Evolutionary conservation across 2,797 vertebrate species (phyloP).

Genomic region (Lacerta bilineata): DNA sequence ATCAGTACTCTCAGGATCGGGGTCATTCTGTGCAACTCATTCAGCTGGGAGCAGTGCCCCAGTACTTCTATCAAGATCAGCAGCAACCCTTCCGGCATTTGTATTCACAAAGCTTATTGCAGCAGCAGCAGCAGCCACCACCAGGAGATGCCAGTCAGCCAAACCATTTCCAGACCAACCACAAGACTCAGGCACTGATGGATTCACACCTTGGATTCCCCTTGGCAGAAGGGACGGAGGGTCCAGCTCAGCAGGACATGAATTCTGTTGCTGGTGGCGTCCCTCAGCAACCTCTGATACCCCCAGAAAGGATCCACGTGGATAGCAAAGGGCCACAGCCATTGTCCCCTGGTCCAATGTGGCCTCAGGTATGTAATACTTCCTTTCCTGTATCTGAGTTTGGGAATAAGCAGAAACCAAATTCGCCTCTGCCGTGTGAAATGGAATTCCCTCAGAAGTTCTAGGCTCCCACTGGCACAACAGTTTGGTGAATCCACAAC

Average conservation of each 20-base stretch:
- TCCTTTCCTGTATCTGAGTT: background rate
- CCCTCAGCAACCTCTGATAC: constrained; percentile 76
- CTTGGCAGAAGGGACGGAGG: constrained; percentile 72
- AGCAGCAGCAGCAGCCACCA: constrained; percentile 68
- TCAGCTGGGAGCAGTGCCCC: constrained; percentile 81
- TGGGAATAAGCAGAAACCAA: background rate
- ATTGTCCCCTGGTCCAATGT: constrained; percentile 77
- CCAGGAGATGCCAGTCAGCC: constrained; percentile 70
- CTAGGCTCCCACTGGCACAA: background rate
- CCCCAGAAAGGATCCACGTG: constrained; percentile 74
- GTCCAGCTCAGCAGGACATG: constrained; percentile 63
- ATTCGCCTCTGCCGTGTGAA: background rate
- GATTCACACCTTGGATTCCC: constrained; percentile 77
- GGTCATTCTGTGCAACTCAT: constrained; percentile 83
- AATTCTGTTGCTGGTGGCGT: constrained; percentile 66
- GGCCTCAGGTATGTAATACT: constrained; percentile 81
- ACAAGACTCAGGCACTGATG: constrained; percentile 69
- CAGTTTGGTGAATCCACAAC: background rate
- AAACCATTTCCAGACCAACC: constrained; percentile 78
- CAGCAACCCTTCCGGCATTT: constrained; percentile 80
- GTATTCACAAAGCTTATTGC: constrained; percentile 80
- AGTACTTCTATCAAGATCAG: constrained; percentile 84
- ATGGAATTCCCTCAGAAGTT: background rate
- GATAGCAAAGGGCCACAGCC: constrained; percentile 79
- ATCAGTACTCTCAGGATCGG: constrained; percentile 80